phyloP scores from a whole-genome alignment of 2,888 invertebrate genomes.

The Tinea semifulvella region DNA sequence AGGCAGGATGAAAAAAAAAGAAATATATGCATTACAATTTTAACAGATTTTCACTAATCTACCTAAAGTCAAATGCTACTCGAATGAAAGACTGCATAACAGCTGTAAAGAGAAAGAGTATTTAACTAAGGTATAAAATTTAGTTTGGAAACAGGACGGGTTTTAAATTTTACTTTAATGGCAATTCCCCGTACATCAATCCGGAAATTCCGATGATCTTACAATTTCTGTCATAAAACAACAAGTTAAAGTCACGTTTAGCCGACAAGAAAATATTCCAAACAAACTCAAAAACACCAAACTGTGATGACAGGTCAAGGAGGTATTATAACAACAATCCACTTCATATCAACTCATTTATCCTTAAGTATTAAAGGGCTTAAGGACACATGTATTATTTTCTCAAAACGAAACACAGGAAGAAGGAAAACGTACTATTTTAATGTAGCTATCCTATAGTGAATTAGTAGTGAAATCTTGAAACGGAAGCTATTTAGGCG shows the following conservation, averaged over 20 bases:
- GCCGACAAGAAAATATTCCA: not conserved
- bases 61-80: too few relatives aligned
- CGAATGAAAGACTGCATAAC: too few relatives aligned
- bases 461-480: not conserved
- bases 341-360: not conserved
- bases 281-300: not conserved
- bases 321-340: too few relatives aligned
- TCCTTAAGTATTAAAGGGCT: not conserved
- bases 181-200: slow-evolving; percentile 10
- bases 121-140: too few relatives aligned
- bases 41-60: too few relatives aligned
- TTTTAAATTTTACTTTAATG: too few relatives aligned
- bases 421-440: not conserved
- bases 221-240: not conserved
- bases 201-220: slow-evolving; percentile 10
- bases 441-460: not conserved
- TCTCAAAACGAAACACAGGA: not conserved
- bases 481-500: slow-evolving; percentile 1
- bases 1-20: too few relatives aligned
- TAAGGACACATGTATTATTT: too few relatives aligned
- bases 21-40: too few relatives aligned
- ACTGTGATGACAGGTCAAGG: too few relatives aligned
- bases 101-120: too few relatives aligned
- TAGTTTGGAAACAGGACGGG: too few relatives aligned
- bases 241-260: not conserved